Evolutionary conservation across 2,888 invertebrate genomes (phyloP), one percentile per base, ranked within the genome.

Genomic region (Liodrosophila aerea): DNA sequence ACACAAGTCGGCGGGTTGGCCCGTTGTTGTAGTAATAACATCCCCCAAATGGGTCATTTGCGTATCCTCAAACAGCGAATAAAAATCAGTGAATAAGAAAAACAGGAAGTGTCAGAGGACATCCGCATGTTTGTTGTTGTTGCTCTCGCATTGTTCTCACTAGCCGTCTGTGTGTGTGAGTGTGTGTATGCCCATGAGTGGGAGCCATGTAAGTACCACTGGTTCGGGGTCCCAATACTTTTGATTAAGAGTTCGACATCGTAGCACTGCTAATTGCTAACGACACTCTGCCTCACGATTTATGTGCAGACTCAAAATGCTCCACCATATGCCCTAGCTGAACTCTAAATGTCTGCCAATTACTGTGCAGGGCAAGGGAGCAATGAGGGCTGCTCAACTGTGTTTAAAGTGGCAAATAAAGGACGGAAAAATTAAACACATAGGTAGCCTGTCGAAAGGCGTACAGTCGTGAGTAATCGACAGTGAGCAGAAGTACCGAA

Each of bases 11-110:
- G 36, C 18, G n/a, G 18, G 71, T 63, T 65, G 74, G 64, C 64
- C 69, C 65, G 72, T 64, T 84, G 78, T 62, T 62, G 47, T 62
- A 67, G 70, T 88, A 87, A 86, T 88, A 89, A 89, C 89, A 89
- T 89, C 89, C 89, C 89, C 89, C 89, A 89, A 89, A 89, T 89
- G 89, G 90, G 89, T 88, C 88, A 89, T 89, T 89, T 89, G 89
- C 89, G 89, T 88, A 85, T 88, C 87, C 88, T 88, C 88, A 88
- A 89, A 88, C 87, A 88, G 86, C 88, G 87, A 85, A 88, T 88
- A 88, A 88, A 89, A 89, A 89, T 89, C 89, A 89, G 87, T 88
- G 89, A 88, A 88, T 87, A 87, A 86, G 86, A 86, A 85, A 85
- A 87, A 86, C 86, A 85, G 85, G 85, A 83, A 76, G 76, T 88